Base-by-base conservation (phyloP, 2,113 vertebrate species). In the Ictalurus furcatus region DNA sequence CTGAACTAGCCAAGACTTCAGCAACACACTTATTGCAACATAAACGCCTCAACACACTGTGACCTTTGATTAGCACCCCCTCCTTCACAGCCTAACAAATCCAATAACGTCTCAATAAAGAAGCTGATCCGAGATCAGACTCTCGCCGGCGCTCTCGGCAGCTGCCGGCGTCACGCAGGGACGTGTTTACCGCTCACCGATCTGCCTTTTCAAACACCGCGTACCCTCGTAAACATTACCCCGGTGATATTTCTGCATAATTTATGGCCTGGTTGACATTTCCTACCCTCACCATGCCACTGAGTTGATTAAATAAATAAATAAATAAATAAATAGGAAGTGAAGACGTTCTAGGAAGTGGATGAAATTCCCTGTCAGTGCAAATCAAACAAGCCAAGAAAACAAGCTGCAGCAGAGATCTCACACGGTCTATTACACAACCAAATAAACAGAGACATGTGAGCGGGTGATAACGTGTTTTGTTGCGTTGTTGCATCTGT, bases 251-350 rank as follows among this genome's bases (percentile, higher is more conserved):
- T 95, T 96, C 88, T 96, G 91, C 92, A 95, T 96, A 94, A 97
- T 96, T 97, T 91, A 97, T 96, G 93, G 93, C 89, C 93, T 87
- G 67, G 34, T 82, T 95, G 95, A 94, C 95, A 96, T 97, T 96
- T 95, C 92, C 92, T 90, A 93, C 92, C 90, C 87, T 91, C 78
- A 81, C 92, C 89, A 93, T 93, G 91, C 87, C 81, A 88, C 63
- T 86, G 94, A 87, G 90, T 58, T 91, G 89, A 94, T 94, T 93
- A 89, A 91, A 93, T 44, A 44, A 4, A 5, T 44, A 44, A 4
- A 5, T 5, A 94, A 93, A 91, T 93, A 89, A 91, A 93, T 48
- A 48, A 48, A 48, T 48, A 7, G 92, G 92, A 86, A 86, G 28
- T 88, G 5, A 16, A 74, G 90, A 89, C 91, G 90, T 93, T 40